Percentiles rank a stretch among this genome's conserved stretches.
phyloP scores from a whole-genome alignment of 1,140 invertebrate genomes.

The Philopotamus ludificatus region DNA sequence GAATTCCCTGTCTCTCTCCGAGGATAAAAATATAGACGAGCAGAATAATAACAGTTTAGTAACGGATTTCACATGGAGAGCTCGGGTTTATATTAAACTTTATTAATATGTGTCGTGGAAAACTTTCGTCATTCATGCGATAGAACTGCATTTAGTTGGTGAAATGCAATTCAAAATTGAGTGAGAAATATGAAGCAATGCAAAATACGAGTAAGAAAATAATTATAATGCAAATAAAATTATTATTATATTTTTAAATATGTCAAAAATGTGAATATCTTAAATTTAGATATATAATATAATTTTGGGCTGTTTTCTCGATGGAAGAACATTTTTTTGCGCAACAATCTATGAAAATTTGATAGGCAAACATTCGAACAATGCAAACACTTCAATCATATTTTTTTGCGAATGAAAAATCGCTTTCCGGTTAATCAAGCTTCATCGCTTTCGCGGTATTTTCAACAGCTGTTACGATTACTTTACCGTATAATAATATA shows the following conservation, averaged over 20 bases:
- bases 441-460: no score
- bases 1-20: not conserved
- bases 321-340: no score
- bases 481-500: no score
- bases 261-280: no score
- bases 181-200: not conserved
- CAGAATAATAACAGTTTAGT: not conserved
- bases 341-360: no score
- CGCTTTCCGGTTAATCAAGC: no score
- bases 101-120: no score
- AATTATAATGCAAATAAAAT: not conserved
- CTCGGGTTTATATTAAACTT: no score
- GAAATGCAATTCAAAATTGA: not conserved
- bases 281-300: not conserved
- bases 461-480: no score
- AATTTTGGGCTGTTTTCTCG: not conserved
- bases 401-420: no score
- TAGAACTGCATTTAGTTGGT: not conserved
- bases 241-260: not conserved
- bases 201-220: not conserved
- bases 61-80: not conserved
- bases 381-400: no score
- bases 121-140: not conserved
- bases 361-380: no score
- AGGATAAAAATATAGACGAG: not conserved